Evolutionary conservation across 92 coral and sea anemone species (phyloP).

Genomic region (Diadumene lineata): DNA sequence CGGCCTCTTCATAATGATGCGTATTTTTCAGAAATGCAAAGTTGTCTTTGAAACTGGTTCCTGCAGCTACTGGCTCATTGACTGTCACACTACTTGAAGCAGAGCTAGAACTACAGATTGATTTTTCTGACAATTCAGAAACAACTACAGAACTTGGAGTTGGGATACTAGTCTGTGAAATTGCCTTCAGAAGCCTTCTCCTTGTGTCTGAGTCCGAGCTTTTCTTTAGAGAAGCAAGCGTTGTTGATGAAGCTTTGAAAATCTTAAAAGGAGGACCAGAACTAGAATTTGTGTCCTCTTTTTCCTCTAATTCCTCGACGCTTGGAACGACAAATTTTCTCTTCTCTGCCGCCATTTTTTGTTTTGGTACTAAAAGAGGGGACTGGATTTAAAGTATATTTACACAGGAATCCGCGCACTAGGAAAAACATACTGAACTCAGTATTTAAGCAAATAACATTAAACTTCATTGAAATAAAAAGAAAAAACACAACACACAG

Average conservation of each 20-base stretch:
- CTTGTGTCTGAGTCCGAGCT: constrained; percentile 12
- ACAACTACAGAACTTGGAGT: too few species aligned
- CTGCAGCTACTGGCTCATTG: constrained; percentile 34
- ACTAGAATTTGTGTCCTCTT: constrained; percentile 20
- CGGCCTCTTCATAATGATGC: constrained; percentile 79
- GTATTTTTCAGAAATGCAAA: constrained; percentile 95
- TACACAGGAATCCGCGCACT: too few species aligned
- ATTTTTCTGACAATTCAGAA: too few species aligned
- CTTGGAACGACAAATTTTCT: constrained; percentile 71
- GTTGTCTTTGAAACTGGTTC: constrained; percentile 79
- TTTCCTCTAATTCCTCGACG: constrained; percentile 73
- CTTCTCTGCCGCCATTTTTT: constrained; percentile 70
- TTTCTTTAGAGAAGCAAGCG: background rate
- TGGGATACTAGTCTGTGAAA: background rate
- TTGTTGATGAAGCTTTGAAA: background rate
- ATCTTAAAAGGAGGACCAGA: constrained; percentile 9
- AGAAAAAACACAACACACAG: too few species aligned
- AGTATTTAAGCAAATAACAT: too few species aligned
- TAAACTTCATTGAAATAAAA: too few species aligned
- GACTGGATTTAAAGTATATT: constrained; percentile 1
- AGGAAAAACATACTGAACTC: too few species aligned
- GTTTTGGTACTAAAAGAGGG: background rate
- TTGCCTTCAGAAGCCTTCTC: constrained; percentile 21
- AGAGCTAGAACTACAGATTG: background rate
- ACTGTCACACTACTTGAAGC: background rate